phyloP scores from a whole-genome alignment of 2,888 invertebrate genomes.

The Hydropsyche betteni region DNA sequence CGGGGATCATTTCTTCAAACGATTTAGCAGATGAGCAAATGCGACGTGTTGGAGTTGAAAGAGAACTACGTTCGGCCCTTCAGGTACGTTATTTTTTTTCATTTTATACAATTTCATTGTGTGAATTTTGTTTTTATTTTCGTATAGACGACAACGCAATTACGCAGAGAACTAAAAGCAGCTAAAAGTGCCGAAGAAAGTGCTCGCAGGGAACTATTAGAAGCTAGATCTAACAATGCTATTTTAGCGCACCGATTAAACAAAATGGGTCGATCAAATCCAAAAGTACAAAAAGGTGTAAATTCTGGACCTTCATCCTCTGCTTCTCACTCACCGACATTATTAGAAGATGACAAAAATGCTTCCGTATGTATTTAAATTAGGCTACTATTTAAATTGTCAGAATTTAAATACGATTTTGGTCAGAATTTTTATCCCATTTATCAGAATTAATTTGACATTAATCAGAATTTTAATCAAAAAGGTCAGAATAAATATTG shows the following conservation, averaged over 20 bases:
- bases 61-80: conserved; percentile 45
- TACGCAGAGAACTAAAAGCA: conserved; percentile 59
- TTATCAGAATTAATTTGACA: too few species aligned
- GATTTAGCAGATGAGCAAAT: conserved; percentile 42
- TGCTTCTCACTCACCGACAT: conserved; percentile 51
- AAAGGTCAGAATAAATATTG: too few species aligned
- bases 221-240: conserved; percentile 52
- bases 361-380: conserved; percentile 54
- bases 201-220: conserved; percentile 58
- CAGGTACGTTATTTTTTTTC: conserved; percentile 38
- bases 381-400: too few species aligned
- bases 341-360: conserved; percentile 52
- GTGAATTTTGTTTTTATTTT: not conserved
- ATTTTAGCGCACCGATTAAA: conserved; percentile 40
- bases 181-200: conserved; percentile 59
- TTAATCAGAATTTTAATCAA: too few species aligned
- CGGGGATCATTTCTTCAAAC: not conserved
- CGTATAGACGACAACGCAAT: conserved; percentile 21
- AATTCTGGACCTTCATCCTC: conserved; percentile 50
- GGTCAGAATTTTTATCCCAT: too few species aligned
- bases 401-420: too few species aligned
- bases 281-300: conserved; percentile 48
- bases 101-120: not conserved
- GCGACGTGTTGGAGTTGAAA: conserved; percentile 38
- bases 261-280: conserved; percentile 44